These are phyloP conservation scores for Drosophila colorata DNA, from an alignment of 2,888 invertebrate genomes.

Conservation along the genomic window DNA sequence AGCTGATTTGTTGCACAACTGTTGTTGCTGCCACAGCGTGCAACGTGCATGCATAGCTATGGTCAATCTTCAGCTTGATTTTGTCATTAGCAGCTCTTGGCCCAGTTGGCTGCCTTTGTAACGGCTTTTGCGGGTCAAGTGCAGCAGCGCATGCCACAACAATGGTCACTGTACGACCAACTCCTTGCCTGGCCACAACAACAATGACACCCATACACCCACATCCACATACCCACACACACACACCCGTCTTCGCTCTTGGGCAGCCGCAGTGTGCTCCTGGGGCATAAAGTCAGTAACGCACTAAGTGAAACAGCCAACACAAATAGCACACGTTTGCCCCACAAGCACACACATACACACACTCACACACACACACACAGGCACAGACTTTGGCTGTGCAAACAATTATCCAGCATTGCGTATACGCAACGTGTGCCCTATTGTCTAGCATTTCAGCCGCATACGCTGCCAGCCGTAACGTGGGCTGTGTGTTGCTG, in stretches of 20 bases:
- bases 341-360: conserved; percentile 41
- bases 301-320: conserved; percentile 76
- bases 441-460: conserved; percentile 55
- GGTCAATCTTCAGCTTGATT: conserved; percentile 42
- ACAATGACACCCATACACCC: no score
- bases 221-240: neutral
- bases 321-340: conserved; percentile 68
- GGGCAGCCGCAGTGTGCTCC: conserved; percentile 38
- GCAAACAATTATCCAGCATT: conserved; percentile 69
- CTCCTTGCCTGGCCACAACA: conserved; percentile 11
- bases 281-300: conserved; percentile 58
- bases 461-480: conserved; percentile 16
- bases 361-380: conserved; percentile 16
- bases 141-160: conserved; percentile 58
- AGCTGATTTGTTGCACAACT: conserved; percentile 13
- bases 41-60: conserved; percentile 1
- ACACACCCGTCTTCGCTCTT: neutral
- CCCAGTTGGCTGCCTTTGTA: conserved; percentile 50
- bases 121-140: conserved; percentile 68
- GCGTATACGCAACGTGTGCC: conserved; percentile 71
- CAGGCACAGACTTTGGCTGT: conserved; percentile 39
- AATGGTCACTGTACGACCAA: conserved; percentile 40
- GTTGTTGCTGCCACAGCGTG: neutral
- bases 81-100: conserved; percentile 39
- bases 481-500: conserved; percentile 14